phyloP scores from a whole-genome alignment of 2,113 vertebrate genomes.

The Montifringilla adamsi region DNA sequence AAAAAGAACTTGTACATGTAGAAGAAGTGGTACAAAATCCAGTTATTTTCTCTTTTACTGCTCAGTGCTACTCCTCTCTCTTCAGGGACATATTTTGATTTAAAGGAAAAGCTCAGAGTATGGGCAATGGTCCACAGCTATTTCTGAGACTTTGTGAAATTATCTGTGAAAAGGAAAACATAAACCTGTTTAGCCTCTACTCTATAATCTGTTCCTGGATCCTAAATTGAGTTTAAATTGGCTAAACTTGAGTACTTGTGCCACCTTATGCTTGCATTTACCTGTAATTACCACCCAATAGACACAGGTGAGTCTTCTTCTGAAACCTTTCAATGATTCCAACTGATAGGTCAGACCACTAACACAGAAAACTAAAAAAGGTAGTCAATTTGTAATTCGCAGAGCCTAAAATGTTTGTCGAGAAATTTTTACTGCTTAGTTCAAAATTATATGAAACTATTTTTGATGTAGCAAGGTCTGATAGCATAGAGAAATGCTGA shows the following conservation, averaged over 20 bases:
- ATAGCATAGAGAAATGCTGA: neutral
- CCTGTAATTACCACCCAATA: neutral
- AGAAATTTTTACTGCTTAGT: neutral
- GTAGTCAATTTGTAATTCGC: neutral
- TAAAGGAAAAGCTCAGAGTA: neutral
- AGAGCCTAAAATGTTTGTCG: neutral
- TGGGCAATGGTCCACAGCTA: neutral
- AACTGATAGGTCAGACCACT: neutral
- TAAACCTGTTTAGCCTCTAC: neutral
- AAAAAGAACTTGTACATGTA: neutral
- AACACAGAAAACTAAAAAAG: neutral
- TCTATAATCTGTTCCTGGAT: neutral
- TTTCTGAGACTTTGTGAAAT: neutral
- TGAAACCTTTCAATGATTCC: neutral
- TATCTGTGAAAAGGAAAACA: neutral
- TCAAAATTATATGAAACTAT: neutral
- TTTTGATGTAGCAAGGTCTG: neutral
- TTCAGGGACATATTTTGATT: neutral
- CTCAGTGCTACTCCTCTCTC: neutral
- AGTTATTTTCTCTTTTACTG: neutral
- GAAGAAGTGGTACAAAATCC: neutral
- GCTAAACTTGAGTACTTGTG: neutral
- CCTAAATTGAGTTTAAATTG: neutral
- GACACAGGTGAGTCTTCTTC: neutral
- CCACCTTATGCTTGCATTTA: neutral